Evolutionary conservation across 2,113 vertebrate genomes (phyloP), one percentile per base, ranked within the genome.

Genomic region (Hypanus sabinus): DNA sequence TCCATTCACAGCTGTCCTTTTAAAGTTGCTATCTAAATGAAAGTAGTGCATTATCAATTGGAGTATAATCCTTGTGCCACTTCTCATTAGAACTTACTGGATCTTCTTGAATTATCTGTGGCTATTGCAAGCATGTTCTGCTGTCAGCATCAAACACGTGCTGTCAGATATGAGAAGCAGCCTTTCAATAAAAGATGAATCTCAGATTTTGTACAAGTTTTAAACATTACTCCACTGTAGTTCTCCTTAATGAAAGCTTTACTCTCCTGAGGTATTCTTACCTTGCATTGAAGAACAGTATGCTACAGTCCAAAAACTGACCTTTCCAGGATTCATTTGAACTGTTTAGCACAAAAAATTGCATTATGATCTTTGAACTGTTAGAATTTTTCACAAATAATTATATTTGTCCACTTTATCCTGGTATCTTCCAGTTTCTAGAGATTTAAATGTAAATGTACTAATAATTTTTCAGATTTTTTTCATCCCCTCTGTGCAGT

Each of bases 21-120:
- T 33, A 90, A 90, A 90, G 30, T 90, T 68, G 62, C 60, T 62
- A 90, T 90, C 85, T 90, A 20, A n/a, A 65, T 68, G 85, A 90
- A 7, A 65, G 85, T 60, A 90, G 60, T 85, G 81, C 46, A 85
- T 20, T 83, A 16, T n/a, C 30, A 30, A 65, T 65, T 20, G 85
- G 60, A 90, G 6, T 90, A 65, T 65, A 90, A 68, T 90, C 60
- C 60, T 88, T 88, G 46, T 62, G 30, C 30, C 60, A 33, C 85
- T 65, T 68, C 33, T 18, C 62, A n/a, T 33, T 65, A 20, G 85
- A 68, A 65, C 60, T 90, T 60, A 65, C 33, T 65, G 33, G 60
- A 65, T 88, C 11, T 65, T 90, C 60, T 65, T 5, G 11, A n/a
- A 65, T 60, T 30, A 90, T 90, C 60, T 90, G 85, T 65, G 57